Conservation (phyloP, 92 coral and sea anemone species). For the Zoanthus solanderi region DNA sequence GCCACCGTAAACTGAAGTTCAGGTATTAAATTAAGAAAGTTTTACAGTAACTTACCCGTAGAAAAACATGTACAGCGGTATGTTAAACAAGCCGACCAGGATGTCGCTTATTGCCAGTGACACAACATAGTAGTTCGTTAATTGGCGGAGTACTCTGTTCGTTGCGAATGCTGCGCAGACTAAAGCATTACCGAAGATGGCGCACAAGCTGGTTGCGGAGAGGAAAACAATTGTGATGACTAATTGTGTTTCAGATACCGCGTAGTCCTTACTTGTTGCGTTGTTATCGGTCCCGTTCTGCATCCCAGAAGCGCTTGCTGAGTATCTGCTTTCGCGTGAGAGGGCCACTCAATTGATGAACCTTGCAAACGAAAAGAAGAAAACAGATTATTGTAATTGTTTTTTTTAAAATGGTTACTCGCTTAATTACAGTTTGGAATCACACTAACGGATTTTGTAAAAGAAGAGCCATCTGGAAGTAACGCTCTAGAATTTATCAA, state of each 20-base stretch:
- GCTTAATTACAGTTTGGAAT: conserved; percentile 10
- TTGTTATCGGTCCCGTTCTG: conserved; percentile 9
- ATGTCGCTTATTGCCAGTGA: conserved; percentile 89
- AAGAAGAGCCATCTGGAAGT: not conserved
- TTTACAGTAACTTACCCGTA: conserved; percentile 34
- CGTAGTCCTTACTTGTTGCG: not conserved
- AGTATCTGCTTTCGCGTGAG: conserved; percentile 19
- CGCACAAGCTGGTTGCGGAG: conserved; percentile 67
- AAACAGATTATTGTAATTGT: conserved; percentile 8
- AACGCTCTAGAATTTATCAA: not conserved
- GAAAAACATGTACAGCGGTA: conserved; percentile 81
- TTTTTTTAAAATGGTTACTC: not conserved
- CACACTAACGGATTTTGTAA: not conserved
- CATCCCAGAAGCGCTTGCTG: not conserved
- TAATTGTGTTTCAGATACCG: conserved; percentile 32
- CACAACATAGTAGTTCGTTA: conserved; percentile 88
- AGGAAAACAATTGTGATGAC: conserved; percentile 69
- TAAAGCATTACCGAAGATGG: conserved; percentile 84
- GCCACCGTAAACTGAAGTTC: not conserved
- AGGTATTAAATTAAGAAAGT: not conserved
- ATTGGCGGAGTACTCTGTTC: conserved; percentile 79
- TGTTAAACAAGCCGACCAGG: conserved; percentile 74
- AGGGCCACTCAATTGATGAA: not conserved
- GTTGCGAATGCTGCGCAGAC: conserved; percentile 88
- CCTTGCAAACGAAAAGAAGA: conserved; percentile 18